Conservation (phyloP, 2,113 vertebrate genomes). For the Callipepla californica region DNA sequence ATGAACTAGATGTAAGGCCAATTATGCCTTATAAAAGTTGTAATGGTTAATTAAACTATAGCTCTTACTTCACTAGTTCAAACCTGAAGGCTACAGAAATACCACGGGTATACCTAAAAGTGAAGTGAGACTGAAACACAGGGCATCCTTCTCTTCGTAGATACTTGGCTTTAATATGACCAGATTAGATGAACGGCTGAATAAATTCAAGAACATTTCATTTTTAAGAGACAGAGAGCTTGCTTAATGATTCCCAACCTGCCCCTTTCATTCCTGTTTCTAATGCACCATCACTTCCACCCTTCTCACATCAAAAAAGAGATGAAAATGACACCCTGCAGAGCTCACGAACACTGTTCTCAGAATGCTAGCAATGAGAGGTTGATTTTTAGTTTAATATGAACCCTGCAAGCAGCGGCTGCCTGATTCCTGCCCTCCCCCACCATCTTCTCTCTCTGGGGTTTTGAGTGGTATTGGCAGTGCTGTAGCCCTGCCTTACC, state of each 20-base stretch:
- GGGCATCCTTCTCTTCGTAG: background rate
- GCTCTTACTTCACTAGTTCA: background rate
- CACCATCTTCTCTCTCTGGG: background rate
- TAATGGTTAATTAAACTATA: conserved; percentile 56
- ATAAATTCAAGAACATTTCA: conserved; percentile 20
- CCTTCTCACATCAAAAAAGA: conserved; percentile 35
- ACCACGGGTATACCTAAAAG: background rate
- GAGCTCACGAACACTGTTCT: background rate
- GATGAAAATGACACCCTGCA: conserved; percentile 33
- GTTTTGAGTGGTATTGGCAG: background rate
- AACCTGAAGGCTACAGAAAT: conserved; percentile 2
- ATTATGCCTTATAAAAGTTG: conserved; percentile 24
- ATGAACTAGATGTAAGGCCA: conserved; percentile 42
- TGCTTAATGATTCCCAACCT: conserved; percentile 24
- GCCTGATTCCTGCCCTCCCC: conserved; percentile 24
- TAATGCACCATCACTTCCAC: conserved; percentile 44
- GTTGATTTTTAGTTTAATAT: conserved; percentile 40
- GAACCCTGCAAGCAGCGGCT: background rate
- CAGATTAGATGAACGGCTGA: background rate
- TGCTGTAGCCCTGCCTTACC: fast-evolving
- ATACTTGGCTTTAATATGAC: background rate
- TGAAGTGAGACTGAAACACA: background rate
- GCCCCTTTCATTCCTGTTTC: conserved; percentile 21
- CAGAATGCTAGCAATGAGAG: conserved; percentile 16
- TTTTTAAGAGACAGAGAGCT: conserved; percentile 27